Evolutionary conservation across 23 tunicate species (phyloP).

Genomic region (Botrylloides violaceus): DNA sequence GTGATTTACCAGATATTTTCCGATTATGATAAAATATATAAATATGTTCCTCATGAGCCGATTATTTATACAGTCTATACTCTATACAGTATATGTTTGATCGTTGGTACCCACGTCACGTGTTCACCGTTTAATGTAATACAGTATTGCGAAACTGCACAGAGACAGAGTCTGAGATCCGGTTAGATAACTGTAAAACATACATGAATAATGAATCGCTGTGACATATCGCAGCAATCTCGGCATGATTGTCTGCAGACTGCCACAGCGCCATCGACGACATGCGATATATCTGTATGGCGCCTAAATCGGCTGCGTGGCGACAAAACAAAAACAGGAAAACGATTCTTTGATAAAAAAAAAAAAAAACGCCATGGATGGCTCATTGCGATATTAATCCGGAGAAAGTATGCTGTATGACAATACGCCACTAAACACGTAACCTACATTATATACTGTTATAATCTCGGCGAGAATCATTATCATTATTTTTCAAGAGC

Average conservation of each 20-base stretch:
- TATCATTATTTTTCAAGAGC: not conserved
- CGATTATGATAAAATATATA: no score
- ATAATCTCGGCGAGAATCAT: not conserved
- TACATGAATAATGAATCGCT: no score
- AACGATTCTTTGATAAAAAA: not conserved
- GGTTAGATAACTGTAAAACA: no score
- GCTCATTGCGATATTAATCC: not conserved
- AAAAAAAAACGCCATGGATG: not conserved
- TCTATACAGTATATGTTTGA: no score
- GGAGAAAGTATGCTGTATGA: not conserved
- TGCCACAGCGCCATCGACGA: not conserved
- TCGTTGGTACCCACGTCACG: no score
- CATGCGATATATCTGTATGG: not conserved
- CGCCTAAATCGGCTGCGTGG: not conserved
- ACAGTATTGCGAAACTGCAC: no score
- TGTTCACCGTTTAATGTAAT: no score
- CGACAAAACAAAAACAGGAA: not conserved
- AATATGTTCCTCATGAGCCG: no score
- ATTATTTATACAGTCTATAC: no score
- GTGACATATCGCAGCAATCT: not conserved
- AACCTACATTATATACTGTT: not conserved
- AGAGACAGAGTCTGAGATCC: no score
- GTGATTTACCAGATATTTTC: no score
- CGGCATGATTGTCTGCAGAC: not conserved
- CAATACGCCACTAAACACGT: not conserved